Evolutionary conservation across 2,797 vertebrate genomes (phyloP).

Genomic region (Ceryle rudis): DNA sequence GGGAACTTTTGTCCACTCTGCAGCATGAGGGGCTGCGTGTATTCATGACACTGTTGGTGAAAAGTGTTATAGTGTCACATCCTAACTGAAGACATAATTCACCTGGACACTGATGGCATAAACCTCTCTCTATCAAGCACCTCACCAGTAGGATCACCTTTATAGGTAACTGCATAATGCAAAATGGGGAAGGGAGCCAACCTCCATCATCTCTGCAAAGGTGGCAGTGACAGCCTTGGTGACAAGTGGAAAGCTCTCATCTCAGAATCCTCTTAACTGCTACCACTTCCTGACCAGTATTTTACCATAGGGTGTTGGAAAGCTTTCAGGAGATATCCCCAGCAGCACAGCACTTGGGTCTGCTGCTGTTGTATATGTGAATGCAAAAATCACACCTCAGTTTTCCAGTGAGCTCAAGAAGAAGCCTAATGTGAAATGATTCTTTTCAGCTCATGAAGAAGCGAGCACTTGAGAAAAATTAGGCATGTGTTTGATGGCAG

Average conservation of each 20-base stretch:
- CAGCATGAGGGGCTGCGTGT: rapidly evolving
- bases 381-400: not conserved
- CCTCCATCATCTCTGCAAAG: rapidly evolving
- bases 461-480: not conserved
- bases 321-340: not conserved
- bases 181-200: rapidly evolving
- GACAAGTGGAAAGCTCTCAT: not conserved
- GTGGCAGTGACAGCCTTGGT: not conserved
- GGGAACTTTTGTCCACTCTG: not conserved
- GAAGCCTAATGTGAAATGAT: rapidly evolving
- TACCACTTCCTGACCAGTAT: not conserved
- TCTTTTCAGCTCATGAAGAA: not conserved
- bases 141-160: not conserved
- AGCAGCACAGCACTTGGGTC: too few species aligned
- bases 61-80: not conserved
- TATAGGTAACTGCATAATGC: rapidly evolving
- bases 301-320: not conserved
- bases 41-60: rapidly evolving
- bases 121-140: not conserved
- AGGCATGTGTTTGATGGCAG: not conserved
- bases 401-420: not conserved
- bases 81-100: not conserved
- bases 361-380: rapidly evolving
- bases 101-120: rapidly evolving
- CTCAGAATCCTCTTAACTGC: not conserved